Conservation (phyloP, 92 coral and sea anemone species). For the Porites cylindrica region DNA sequence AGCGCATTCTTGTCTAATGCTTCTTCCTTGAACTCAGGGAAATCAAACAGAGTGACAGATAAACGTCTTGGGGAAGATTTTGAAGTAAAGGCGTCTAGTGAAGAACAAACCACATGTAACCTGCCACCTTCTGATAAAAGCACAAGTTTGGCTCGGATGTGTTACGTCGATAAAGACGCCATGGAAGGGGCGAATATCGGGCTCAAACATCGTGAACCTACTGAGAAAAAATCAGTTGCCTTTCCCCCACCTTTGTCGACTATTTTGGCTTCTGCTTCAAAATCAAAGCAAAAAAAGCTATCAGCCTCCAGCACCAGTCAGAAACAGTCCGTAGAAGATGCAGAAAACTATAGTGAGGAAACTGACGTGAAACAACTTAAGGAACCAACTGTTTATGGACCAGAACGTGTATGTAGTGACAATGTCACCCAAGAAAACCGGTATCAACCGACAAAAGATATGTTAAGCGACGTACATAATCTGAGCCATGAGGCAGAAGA, state of each 20-base stretch:
- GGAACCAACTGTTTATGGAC: background rate
- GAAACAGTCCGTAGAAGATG: background rate
- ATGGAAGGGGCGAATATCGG: background rate
- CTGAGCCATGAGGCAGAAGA: background rate
- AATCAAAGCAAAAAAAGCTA: constrained; percentile 22
- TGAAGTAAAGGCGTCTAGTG: background rate
- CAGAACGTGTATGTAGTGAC: background rate
- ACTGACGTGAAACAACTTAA: background rate
- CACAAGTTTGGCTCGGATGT: background rate
- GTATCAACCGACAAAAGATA: constrained; percentile 3
- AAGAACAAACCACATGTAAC: background rate
- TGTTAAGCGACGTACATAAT: constrained; percentile 6
- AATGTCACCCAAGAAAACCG: background rate
- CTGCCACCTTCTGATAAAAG: background rate
- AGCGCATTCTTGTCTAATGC: background rate
- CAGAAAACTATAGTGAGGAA: background rate
- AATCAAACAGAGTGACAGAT: background rate
- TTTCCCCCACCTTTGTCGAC: constrained; percentile 42
- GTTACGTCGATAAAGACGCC: background rate
- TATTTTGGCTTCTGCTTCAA: constrained; percentile 38
- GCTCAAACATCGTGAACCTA: background rate
- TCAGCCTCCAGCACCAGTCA: constrained; percentile 3
- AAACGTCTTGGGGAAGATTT: background rate
- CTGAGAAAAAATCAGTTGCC: background rate
- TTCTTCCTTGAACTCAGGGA: background rate